These are phyloP conservation scores for Erithacus rubecula DNA, from an alignment of 2,797 vertebrate genomes.

Conservation along the genomic window DNA sequence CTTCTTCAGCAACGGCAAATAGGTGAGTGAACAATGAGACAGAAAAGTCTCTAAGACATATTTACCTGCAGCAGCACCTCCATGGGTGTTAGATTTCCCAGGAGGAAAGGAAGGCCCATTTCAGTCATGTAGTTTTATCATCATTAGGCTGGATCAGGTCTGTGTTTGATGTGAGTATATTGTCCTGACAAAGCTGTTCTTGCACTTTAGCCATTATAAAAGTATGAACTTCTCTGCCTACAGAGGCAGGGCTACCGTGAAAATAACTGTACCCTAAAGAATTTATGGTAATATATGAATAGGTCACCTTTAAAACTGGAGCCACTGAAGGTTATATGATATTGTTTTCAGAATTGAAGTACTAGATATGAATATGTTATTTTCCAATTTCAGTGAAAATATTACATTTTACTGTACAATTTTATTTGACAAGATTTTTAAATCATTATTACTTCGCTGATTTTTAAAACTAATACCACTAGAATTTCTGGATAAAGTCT, in stretches of 20 bases:
- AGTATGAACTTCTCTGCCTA: background rate
- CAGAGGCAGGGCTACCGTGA: background rate
- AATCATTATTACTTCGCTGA: background rate
- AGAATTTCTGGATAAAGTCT: background rate
- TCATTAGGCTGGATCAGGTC: constrained; percentile 31
- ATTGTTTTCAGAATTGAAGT: background rate
- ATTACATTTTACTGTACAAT: background rate
- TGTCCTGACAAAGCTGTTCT: background rate
- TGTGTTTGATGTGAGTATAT: constrained; percentile 40
- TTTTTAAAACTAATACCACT: background rate
- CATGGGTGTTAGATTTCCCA: constrained; percentile 63
- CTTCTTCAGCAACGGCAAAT: background rate
- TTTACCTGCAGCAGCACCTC: constrained; percentile 42
- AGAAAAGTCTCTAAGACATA: constrained; percentile 45
- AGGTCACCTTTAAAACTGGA: background rate
- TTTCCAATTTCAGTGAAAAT: background rate
- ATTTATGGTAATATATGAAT: background rate
- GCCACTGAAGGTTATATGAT: background rate
- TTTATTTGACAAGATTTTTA: background rate
- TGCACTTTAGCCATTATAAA: background rate
- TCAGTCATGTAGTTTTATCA: constrained; percentile 49
- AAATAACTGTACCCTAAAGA: background rate
- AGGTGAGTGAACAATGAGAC: constrained; percentile 41
- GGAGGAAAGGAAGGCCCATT: background rate
- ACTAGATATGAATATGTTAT: background rate